Evolutionary conservation across 2,797 vertebrate genomes (phyloP), one percentile per base, ranked within the genome.

Genomic region (Anableps anableps): DNA sequence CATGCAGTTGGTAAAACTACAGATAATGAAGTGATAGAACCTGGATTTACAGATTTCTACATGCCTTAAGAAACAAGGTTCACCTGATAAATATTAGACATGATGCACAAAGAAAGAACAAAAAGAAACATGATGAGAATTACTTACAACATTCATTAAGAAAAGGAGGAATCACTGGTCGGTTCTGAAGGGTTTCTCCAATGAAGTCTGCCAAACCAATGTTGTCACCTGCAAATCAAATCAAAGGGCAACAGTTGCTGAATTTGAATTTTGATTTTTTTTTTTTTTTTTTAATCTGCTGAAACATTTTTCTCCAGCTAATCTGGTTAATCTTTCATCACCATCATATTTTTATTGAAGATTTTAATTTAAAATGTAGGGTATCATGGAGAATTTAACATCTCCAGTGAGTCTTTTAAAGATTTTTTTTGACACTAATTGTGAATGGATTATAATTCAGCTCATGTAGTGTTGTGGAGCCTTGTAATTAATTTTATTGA

Each of bases 101-200:
- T n/a, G 16, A 74, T 55, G 21, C 23, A 26, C 21, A 74, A n/a
- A 74, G n/a, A 60, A 74, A n/a, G 50, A 36, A 77, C 13, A 71
- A 75, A 80, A 6, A 43, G 38, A 31, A 55, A 53, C 16, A 80
- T 0, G 36, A 41, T 66, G 4, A 64, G 17, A 2, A 80, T 76
- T 87, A 81, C 96, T 96, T 95, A 97, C 95, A 93, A 75, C 96
- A 97, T 77, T 96, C 94, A 55, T 93, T 78, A 7, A 45, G 70
- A 16, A 58, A 29, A 88, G 84, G 80, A 70, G 91, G 85, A 75
- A 88, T 82, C 89, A 87, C 43, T 13, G 89, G 85, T 82, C 72
- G 74, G 84, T 94, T 94, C 90, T 89, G 84, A 34, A 94, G 80
- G 19, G 88, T 85, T 80, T 55, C 86, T 77, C 90, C 93, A 83